phyloP scores from a whole-genome alignment of 2,113 vertebrate species.

The Xenus cinereus region DNA sequence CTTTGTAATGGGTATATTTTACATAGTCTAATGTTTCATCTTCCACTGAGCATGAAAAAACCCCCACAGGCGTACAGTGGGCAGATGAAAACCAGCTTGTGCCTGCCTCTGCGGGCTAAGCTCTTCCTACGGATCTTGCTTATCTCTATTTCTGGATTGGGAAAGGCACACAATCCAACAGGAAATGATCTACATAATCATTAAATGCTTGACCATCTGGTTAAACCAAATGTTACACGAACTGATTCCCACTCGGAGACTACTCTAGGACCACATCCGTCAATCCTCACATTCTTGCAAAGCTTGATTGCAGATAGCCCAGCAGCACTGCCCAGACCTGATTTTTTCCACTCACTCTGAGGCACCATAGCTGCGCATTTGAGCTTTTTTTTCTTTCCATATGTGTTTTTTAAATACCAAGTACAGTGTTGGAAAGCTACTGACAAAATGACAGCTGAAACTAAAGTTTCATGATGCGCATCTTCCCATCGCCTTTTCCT shows the following conservation, averaged over 20 bases:
- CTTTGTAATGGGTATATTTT: not conserved
- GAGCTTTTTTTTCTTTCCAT: not conserved
- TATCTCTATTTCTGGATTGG: not conserved
- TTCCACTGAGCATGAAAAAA: not conserved
- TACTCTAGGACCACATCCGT: not conserved
- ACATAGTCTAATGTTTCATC: not conserved
- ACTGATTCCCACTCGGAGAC: not conserved
- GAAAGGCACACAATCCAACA: not conserved
- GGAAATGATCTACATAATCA: not conserved
- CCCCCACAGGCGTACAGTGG: fast-evolving
- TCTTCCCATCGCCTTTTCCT: not conserved
- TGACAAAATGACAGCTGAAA: not conserved
- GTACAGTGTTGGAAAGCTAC: not conserved
- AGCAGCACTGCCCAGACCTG: not conserved
- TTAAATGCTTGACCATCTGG: not conserved
- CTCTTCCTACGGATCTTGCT: not conserved
- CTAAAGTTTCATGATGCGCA: not conserved
- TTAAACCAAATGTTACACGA: not conserved
- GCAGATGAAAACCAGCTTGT: not conserved
- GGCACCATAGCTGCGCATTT: not conserved
- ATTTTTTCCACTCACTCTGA: not conserved
- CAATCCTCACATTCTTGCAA: not conserved
- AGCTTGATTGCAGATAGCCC: not conserved
- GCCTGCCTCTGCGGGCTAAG: not conserved
- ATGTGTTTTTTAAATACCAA: fast-evolving